Base-by-base conservation (phyloP, 2,888 invertebrate species). In the Drosophila paracracens region DNA sequence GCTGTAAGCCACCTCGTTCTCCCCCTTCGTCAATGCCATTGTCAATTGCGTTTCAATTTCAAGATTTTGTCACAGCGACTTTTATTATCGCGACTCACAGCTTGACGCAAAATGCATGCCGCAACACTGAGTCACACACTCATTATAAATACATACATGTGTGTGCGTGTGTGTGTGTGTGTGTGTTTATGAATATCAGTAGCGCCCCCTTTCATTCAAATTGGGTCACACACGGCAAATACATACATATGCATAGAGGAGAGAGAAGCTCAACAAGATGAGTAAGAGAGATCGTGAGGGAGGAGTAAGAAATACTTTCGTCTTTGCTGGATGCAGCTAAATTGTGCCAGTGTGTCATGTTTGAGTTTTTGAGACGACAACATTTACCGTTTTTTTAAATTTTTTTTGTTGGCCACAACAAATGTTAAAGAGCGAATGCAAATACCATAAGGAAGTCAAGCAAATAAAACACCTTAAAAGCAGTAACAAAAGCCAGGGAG, bases 291-390 rank as follows among this genome's bases (percentile, higher is more conserved):
- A 2, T 18, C 7, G 4, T 13, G 5, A 27, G 31, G 27, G 48
- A 11, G 48, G 13, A 35, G 35, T 31, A 38, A 8, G 29, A 13
- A 25, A 25, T 25, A 46, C 46, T 46, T 46, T 25, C 25, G 46
- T 16, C 21, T 16, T 46, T 46, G 46, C 8, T 25, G n/a, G 27
- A 13, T 38, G 27, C 38, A 29, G 36, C 38, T 56, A 63, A 86
- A 86, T 63, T 62, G 81, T 70, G 88, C 77, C 77, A 88, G 48
- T 71, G 77, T 76, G 83, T 63, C 88, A 75, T 75, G 71, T 77
- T 84, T 82, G 63, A 16, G 33, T 81, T 70, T 58, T 40, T 38
- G 18, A 27, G 54, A 27, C 36, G 7, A 21, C 35, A 35, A 53
- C 53, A 11, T 36, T 43, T 57, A 52, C 13, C 52, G 50, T 50